These are phyloP conservation scores for Melanophora roralis DNA, from an alignment of 2,888 invertebrate genomes.

Conservation along the genomic window DNA sequence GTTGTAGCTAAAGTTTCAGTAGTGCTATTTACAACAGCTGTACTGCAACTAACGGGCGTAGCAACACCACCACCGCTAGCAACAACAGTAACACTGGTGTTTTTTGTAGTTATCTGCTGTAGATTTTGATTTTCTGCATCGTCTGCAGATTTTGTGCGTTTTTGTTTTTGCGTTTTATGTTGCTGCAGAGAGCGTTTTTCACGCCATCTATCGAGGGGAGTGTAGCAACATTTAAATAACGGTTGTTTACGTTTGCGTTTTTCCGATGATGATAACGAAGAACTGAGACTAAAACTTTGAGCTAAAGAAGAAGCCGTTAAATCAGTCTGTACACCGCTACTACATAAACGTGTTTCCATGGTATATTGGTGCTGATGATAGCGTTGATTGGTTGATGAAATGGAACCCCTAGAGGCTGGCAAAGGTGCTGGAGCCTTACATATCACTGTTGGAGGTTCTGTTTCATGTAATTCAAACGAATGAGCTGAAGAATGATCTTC, in stretches of 20 bases:
- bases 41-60: slow-evolving; percentile 25
- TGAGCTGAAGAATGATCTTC: slow-evolving; percentile 61
- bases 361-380: slow-evolving; percentile 50
- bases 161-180: slow-evolving; percentile 50
- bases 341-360: slow-evolving; percentile 71
- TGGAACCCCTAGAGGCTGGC: slow-evolving; percentile 21
- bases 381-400: background rate
- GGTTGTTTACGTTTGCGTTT: slow-evolving; percentile 70
- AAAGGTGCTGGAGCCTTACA: slow-evolving; percentile 69
- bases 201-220: slow-evolving; percentile 76
- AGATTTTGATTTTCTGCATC: slow-evolving; percentile 42
- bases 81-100: slow-evolving; percentile 51
- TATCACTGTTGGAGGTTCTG: slow-evolving; percentile 71
- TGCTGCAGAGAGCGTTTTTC: slow-evolving; percentile 67
- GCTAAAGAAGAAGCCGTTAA: slow-evolving; percentile 69
- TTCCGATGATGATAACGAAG: slow-evolving; percentile 65
- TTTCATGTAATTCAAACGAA: slow-evolving; percentile 70
- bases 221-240: slow-evolving; percentile 76
- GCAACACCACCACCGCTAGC: slow-evolving; percentile 46
- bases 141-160: slow-evolving; percentile 58
- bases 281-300: slow-evolving; percentile 64
- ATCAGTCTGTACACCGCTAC: slow-evolving; percentile 75
- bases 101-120: slow-evolving; percentile 45
- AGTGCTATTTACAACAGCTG: slow-evolving; percentile 29
- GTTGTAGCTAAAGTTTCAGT: slow-evolving; percentile 15